Evolutionary conservation across 2,797 vertebrate species (phyloP).

Genomic region (Ptychobarbus kaznakovi): DNA sequence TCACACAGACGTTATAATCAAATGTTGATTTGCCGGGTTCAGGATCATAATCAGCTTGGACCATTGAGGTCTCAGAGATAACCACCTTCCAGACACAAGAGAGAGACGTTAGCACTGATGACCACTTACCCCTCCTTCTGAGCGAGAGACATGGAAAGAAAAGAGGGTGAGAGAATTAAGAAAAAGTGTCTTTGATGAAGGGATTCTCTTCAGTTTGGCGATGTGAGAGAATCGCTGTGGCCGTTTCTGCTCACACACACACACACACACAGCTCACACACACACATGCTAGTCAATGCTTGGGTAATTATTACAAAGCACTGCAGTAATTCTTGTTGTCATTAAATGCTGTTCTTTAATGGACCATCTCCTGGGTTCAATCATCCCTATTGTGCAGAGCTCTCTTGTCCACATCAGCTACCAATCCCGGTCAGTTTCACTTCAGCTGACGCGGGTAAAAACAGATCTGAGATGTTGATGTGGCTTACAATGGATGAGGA

Average conservation of each 20-base stretch:
- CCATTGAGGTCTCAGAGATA: constrained; percentile 67
- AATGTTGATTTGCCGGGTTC: constrained; percentile 82
- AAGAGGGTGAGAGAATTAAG: constrained; percentile 51
- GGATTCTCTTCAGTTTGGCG: constrained; percentile 62
- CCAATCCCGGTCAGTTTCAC: constrained; percentile 34
- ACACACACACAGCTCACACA: neutral
- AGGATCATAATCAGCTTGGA: constrained; percentile 77
- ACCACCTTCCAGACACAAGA: constrained; percentile 61
- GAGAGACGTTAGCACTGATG: constrained; percentile 77
- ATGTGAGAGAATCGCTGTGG: constrained; percentile 40
- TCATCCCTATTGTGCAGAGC: constrained; percentile 80
- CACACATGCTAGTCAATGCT: neutral
- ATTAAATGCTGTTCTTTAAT: constrained; percentile 48
- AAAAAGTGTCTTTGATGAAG: constrained; percentile 74
- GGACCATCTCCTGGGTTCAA: constrained; percentile 68
- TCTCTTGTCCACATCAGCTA: neutral
- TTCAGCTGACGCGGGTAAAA: neutral
- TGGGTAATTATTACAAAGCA: constrained; percentile 60
- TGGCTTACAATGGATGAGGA: neutral
- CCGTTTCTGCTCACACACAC: neutral
- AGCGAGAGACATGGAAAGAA: constrained; percentile 53
- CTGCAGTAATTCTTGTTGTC: constrained; percentile 40
- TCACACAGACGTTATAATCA: constrained; percentile 76
- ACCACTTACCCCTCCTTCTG: constrained; percentile 81
- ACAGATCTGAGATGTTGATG: constrained; percentile 9